Percentiles rank a stretch among this genome's conserved stretches.
These are phyloP conservation scores for Halcyon malimbica DNA, from an alignment of 2,113 vertebrate species.

Conservation along the genomic window DNA sequence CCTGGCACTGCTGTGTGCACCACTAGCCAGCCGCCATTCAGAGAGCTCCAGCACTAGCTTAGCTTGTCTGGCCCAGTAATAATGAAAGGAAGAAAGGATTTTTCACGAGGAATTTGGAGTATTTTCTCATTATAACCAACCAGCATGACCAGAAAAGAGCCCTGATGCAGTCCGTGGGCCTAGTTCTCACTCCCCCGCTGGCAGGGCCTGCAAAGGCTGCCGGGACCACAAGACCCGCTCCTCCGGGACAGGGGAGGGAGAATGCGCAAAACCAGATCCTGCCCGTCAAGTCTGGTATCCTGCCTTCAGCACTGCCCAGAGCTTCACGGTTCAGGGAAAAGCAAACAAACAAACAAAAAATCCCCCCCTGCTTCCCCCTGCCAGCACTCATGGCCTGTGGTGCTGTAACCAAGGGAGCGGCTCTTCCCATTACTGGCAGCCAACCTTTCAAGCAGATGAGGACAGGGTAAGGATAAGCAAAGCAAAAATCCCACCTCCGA, in stretches of 20 bases:
- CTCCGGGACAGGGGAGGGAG: background rate
- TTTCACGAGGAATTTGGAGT: slow-evolving; percentile 45
- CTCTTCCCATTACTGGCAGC: background rate
- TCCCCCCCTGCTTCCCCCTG: background rate
- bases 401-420: background rate
- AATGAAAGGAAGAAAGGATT: slow-evolving; percentile 47
- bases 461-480: background rate
- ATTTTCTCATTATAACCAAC: slow-evolving; percentile 63
- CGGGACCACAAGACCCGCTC: background rate
- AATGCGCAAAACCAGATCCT: background rate
- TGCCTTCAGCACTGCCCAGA: slow-evolving; percentile 8
- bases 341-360: slow-evolving; percentile 33
- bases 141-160: slow-evolving; percentile 33
- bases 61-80: slow-evolving; percentile 26
- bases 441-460: background rate
- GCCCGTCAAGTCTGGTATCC: background rate
- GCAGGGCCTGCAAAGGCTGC: background rate
- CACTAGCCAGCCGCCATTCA: background rate
- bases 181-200: slow-evolving; percentile 27
- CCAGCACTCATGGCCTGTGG: background rate
- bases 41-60: background rate
- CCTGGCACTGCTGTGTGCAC: background rate
- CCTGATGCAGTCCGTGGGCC: background rate
- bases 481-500: background rate
- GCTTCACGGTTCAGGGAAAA: slow-evolving; percentile 11